Conservation (phyloP, 2,888 invertebrate species). For the Pristionchus maxplancki region DNA sequence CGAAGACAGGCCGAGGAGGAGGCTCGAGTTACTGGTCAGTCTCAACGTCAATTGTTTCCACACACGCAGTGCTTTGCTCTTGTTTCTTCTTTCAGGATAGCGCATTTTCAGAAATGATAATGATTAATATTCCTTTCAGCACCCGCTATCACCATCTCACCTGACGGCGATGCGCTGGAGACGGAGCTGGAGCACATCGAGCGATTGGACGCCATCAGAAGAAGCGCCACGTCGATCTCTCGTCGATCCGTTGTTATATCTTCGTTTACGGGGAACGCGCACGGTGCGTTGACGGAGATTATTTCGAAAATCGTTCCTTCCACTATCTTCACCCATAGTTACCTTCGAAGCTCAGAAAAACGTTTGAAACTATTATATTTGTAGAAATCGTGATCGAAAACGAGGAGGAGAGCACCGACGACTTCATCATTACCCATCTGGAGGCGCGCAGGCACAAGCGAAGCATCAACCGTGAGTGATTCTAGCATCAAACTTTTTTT, state of each 20-base stretch:
- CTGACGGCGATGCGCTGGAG: background rate
- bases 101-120: no score
- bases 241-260: background rate
- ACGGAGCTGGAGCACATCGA: background rate
- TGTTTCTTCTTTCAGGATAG: no score
- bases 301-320: no score
- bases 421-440: constrained; percentile 61
- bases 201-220: background rate
- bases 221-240: background rate
- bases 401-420: constrained; percentile 55
- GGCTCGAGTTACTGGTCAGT: background rate
- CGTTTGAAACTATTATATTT: background rate
- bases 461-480: background rate
- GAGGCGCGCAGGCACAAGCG: constrained; percentile 54
- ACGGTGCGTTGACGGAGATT: background rate
- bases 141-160: background rate
- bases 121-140: background rate
- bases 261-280: background rate
- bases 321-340: no score
- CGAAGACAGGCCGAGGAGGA: background rate
- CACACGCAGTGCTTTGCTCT: no score
- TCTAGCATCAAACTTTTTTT: background rate
- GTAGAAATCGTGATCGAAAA: constrained; percentile 35
- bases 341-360: no score
- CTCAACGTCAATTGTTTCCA: background rate